These are phyloP conservation scores for Columba guinea DNA, from an alignment of 2,797 vertebrate genomes.

Conservation along the genomic window DNA sequence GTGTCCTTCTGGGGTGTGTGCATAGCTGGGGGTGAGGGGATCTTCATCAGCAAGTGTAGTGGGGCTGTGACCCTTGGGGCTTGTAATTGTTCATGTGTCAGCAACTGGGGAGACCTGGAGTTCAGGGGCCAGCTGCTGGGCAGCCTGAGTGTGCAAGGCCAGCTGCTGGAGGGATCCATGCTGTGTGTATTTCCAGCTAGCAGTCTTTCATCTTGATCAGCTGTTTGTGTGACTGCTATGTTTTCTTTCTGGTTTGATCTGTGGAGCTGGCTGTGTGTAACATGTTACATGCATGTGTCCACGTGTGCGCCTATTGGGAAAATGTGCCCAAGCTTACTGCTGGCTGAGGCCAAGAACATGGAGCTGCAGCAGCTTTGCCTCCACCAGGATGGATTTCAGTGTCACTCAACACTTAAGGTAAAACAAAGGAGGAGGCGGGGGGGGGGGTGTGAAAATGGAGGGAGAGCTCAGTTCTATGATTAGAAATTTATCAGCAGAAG, in stretches of 20 bases:
- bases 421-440: background rate
- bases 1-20: background rate
- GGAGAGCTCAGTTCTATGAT: background rate
- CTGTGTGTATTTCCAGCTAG: background rate
- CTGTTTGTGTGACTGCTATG: background rate
- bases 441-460: no score
- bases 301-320: background rate
- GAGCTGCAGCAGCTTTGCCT: background rate
- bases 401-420: background rate
- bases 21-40: background rate
- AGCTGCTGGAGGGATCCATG: background rate
- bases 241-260: background rate
- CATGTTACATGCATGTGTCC: accelerated
- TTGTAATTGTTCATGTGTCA: background rate
- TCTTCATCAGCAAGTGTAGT: background rate
- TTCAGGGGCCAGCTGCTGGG: background rate
- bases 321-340: accelerated
- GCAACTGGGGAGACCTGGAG: background rate
- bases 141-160: background rate
- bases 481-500: background rate
- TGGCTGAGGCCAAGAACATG: background rate
- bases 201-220: background rate
- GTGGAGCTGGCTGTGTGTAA: no score
- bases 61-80: background rate
- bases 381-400: background rate